Percentiles rank a stretch among this genome's conserved stretches.
Evolutionary conservation across 2,888 invertebrate genomes (phyloP).

Genomic region (Euphydryas editha): DNA sequence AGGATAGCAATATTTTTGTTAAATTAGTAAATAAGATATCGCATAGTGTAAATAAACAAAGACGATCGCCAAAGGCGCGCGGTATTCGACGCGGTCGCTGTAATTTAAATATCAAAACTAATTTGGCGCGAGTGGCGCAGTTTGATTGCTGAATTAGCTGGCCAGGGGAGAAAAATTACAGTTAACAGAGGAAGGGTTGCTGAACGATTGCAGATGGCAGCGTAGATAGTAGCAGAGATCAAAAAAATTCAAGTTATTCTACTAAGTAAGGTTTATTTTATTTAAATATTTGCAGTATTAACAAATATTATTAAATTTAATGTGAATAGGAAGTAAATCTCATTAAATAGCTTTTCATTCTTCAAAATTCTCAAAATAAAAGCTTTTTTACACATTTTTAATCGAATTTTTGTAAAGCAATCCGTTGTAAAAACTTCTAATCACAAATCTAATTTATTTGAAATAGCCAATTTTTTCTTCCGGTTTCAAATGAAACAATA

Average conservation of each 20-base stretch:
- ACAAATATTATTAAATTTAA: no score
- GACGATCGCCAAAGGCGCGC: conserved; percentile 48
- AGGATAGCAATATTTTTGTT: no score
- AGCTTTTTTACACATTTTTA: background rate
- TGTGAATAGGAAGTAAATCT: no score
- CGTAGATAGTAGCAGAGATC: background rate
- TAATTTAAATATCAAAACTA: conserved; percentile 82
- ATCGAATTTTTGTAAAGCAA: background rate
- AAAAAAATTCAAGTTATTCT: background rate
- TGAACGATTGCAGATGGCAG: conserved; percentile 34
- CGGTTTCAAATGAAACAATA: conserved; percentile 26
- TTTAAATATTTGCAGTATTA: no score
- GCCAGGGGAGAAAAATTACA: conserved; percentile 50
- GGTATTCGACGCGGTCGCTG: conserved; percentile 42
- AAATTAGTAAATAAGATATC: conserved; percentile 14
- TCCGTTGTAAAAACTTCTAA: background rate
- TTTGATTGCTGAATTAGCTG: conserved; percentile 73
- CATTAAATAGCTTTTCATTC: no score
- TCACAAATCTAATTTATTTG: background rate
- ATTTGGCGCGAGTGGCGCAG: conserved; percentile 72
- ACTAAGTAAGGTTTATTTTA: no score
- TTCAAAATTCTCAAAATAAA: no score
- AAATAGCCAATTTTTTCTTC: background rate
- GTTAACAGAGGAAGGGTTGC: conserved; percentile 51
- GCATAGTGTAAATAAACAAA: conserved; percentile 22